Evolutionary conservation across 2,888 invertebrate genomes (phyloP).

Genomic region (Maniola hyperantus): DNA sequence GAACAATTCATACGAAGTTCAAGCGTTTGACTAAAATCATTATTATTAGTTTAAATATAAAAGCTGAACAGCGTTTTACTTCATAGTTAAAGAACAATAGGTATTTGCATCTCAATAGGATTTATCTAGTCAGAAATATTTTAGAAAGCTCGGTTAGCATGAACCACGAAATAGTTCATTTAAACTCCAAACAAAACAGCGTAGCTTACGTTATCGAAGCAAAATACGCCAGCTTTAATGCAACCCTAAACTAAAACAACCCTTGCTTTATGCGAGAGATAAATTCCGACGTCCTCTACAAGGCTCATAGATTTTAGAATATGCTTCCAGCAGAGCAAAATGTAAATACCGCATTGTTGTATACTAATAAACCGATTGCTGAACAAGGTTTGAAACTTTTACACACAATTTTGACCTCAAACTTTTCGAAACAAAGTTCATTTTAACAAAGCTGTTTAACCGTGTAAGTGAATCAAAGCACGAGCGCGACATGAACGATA

Average conservation of each 20-base stretch:
- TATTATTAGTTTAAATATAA: no score
- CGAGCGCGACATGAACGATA: slow-evolving; percentile 24
- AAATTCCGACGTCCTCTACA: slow-evolving; percentile 32
- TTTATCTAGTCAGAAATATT: not conserved
- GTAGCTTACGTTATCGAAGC: slow-evolving; percentile 20
- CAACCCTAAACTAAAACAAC: slow-evolving; percentile 22
- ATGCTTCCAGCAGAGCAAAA: slow-evolving; percentile 37
- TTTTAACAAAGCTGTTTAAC: slow-evolving; percentile 13
- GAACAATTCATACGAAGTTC: no score
- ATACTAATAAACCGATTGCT: slow-evolving; percentile 29
- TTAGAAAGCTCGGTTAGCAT: slow-evolving; percentile 6
- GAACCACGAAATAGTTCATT: slow-evolving; percentile 13
- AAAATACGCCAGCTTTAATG: slow-evolving; percentile 15
- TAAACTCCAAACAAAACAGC: slow-evolving; percentile 14
- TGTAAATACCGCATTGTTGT: slow-evolving; percentile 41
- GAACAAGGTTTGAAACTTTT: not conserved
- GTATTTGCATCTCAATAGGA: slow-evolving; percentile 1
- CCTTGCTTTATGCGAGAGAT: slow-evolving; percentile 28
- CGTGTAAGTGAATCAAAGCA: slow-evolving; percentile 13
- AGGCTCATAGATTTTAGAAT: slow-evolving; percentile 36
- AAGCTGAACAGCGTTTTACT: not conserved
- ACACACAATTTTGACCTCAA: slow-evolving; percentile 20
- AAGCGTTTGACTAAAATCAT: no score
- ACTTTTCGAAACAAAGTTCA: slow-evolving; percentile 7
- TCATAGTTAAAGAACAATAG: no score